phyloP scores from a whole-genome alignment of 2,797 vertebrate species.

The Prunella strophiata region DNA sequence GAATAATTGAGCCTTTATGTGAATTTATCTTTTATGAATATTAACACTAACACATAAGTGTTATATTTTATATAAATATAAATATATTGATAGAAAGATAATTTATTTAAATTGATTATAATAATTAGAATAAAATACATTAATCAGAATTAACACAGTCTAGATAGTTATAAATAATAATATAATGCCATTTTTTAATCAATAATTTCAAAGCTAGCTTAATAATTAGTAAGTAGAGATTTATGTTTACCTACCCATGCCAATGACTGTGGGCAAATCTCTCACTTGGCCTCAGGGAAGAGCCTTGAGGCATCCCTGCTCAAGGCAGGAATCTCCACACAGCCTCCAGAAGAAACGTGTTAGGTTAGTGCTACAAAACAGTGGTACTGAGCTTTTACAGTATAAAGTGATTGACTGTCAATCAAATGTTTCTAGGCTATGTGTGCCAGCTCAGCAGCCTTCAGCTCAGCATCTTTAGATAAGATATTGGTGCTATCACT shows the following conservation, averaged over 20 bases:
- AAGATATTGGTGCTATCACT: neutral
- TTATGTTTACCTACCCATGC: neutral
- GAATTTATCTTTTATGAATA: neutral
- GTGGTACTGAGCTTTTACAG: neutral
- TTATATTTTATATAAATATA: neutral
- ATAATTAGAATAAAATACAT: neutral
- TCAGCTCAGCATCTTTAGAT: neutral
- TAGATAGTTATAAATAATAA: neutral
- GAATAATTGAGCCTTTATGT: neutral
- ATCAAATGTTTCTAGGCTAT: neutral
- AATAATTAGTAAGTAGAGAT: neutral
- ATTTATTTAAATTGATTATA: neutral
- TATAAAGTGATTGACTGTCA: neutral
- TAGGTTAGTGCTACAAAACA: neutral
- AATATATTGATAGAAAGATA: neutral
- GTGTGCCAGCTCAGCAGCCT: neutral
- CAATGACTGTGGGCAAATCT: neutral
- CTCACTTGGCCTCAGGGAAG: accelerated
- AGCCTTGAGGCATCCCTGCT: accelerated
- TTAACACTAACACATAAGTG: neutral
- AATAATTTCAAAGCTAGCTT: neutral
- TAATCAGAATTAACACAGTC: neutral
- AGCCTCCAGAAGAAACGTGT: neutral
- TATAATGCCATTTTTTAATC: neutral
- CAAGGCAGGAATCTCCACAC: neutral